Evolutionary conservation across 1,140 invertebrate species (phyloP), one percentile per base, ranked within the genome.

Genomic region (Dermatophagoides farinae): DNA sequence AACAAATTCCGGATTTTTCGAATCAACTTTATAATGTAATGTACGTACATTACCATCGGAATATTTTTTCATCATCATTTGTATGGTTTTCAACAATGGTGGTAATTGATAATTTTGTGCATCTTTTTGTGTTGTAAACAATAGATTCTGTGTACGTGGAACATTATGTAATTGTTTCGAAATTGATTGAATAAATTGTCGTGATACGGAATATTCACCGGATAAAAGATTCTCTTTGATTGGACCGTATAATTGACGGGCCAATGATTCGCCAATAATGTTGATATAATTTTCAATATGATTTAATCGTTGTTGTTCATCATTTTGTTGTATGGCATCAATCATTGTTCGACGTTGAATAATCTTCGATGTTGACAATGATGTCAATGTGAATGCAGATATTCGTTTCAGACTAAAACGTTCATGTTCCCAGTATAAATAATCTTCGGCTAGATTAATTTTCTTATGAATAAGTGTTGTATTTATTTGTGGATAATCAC

Each of bases 381-480:
- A 38, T 18, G 53, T 25, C 14, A 55, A 23, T 23, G 53, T 41
- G 14, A 55, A 55, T n/a, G 53, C 53, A 12, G 88, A 83, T 61
- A 96, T 77, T 63, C 89, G 77, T 62, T 86, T 79, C 66, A 97
- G 89, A 69, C 88, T 92, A 71, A 86, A 97, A 67, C 90, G 76
- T 71, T 97, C 93, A 69, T 99, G 95, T 70, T 97, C 92, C 93
- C 93, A 98, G 0, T 88, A 85, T 38, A 97, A 71, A 58, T 82
- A 77, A 60, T 90, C 86, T 55, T 96, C 88, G 0, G 88, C 88
- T n/a, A 97, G 73, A 76, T 96, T 95, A 64, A 97, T 97, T 75
- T 97, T 97, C 72, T 96, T 96, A 68, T 96, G 91, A 14, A 91
- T 77, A 53, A 88, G 78, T 66, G 87, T 81, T 25, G 90, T 77